Evolutionary conservation across 1,140 invertebrate genomes (phyloP), one percentile per base, ranked within the genome.

Genomic region (Riptortus pedestris): DNA sequence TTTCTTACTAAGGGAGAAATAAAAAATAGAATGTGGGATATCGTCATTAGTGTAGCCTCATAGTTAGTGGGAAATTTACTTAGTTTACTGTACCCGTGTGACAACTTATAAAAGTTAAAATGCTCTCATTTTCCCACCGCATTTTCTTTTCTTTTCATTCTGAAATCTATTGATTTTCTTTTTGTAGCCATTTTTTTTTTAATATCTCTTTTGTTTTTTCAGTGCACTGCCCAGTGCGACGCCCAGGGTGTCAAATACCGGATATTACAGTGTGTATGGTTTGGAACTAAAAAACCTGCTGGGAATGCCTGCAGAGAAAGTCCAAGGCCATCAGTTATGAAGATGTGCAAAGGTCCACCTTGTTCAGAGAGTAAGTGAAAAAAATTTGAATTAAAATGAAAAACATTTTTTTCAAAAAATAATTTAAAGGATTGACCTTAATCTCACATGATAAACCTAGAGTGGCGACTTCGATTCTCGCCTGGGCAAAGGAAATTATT

Each of bases 221-320:
- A 93, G 90, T 93, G 91, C 73, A 81, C 84, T 67, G 88, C 87
- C 51, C 74, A 80, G 3, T 93, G 91, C 72, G 83, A 82, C 60
- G 76, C 78, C 48, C 74, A 79, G 33, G 90, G 90, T 1, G 82
- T 88, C 51, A 87, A 90, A 74, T 90, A 90, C 70, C 80, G 91
- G 68, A 86, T 88, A 68, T 76, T 93, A 38, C 86, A 90, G 70
- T 95, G 91, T 74, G 89, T 92, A 58, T 94, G 91, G 91, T 86
- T 82, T 69, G 86, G 86, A 43, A 87, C 85, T 18, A 85, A 87
- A 70, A 82, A 86, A 69, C 82, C 88, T 26, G 89, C 90, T 9
- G 89, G 87, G 16, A 87, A 87, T 69, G 86, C 87, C 20, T 93
- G 90, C 74, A 80, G 83, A 65, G 81, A 86, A 68, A 77, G 86